Conservation (phyloP, 2,113 vertebrate species). For the Melanostigma gelatinosum region DNA sequence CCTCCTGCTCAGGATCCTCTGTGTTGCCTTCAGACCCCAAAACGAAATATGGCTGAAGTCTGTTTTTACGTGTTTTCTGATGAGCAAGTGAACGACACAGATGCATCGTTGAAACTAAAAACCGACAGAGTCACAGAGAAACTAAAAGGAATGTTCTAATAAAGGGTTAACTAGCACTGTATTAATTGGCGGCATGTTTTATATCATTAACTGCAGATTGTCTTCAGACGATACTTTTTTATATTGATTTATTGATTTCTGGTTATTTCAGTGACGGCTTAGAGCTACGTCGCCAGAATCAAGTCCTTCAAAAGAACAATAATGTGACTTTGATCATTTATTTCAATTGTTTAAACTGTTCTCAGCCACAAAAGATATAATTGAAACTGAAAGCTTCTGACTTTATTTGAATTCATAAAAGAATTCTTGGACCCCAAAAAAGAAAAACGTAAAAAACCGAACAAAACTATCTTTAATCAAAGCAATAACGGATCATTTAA, state of each 20-base stretch:
- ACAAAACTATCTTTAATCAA: background rate
- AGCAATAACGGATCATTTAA: conserved; percentile 40
- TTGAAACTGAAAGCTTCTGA: background rate
- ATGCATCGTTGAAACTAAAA: background rate
- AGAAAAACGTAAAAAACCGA: background rate
- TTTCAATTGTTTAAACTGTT: background rate
- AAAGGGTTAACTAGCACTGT: background rate
- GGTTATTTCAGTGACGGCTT: background rate
- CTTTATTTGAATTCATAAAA: background rate
- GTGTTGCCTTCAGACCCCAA: background rate
- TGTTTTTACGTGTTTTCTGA: background rate
- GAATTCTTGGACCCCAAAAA: background rate
- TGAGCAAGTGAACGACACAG: background rate
- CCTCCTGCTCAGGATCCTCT: conserved; percentile 10
- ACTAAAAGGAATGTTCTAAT: background rate
- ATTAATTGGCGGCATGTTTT: background rate
- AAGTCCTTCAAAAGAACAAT: too few relatives aligned
- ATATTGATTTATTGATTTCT: background rate
- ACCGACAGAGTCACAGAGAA: background rate
- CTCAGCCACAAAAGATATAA: too few relatives aligned
- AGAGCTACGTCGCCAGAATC: background rate
- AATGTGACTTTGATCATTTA: background rate
- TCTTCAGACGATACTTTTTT: background rate
- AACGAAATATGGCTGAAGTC: background rate
- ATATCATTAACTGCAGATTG: too few relatives aligned